Base-by-base conservation (phyloP, 2,888 invertebrate genomes). In the Tinea semifulvella region DNA sequence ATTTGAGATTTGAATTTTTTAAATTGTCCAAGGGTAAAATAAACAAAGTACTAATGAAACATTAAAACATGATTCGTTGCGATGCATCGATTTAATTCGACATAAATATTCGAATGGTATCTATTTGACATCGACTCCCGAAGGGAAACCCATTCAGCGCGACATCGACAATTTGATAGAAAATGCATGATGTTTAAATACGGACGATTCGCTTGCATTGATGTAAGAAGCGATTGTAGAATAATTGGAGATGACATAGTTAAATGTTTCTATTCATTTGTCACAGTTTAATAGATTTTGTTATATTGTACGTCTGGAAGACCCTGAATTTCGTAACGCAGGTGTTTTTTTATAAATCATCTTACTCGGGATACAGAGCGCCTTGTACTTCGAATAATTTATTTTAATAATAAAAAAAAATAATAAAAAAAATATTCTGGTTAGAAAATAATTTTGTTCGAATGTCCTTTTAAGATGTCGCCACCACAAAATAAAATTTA, bases 151-250 rank as follows among this genome's bases (percentile, higher is more conserved):
- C 40, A 22, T 40, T 40, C 22, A 36, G 36, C 36, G 40, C 36
- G 40, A 40, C 40, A 40, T 40, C 40, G 40, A 40, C 14, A 17
- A 22, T 14, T 40, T 22, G 11, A 40, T 40, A 40, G 40, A 40
- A 40, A 40, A 40, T 40, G 20, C 40, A 40, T 40, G 40, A 40
- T 40, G 40, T 40, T 40, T 40, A 40, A 40, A 40, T 40, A 22
- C 40, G 40, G 14, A 22, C 40, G 19, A 38, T 38, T 38, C 18
- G 38, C 38, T 38, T 38, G n/a, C 14, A 31, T 31, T 13, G 13
- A 31, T 31, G 31, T 31, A 3, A 6, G n/a, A 7, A 31, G 14
- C 2, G 26, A n/a, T 26, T 6, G 11, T 11, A 26, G 11, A 26
- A n/a, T 3, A 3, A 26, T 26, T 26, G 10, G 2, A 13, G 35